Evolutionary conservation across 2,113 vertebrate genomes (phyloP).

Genomic region (Chelonoidis abingdonii): DNA sequence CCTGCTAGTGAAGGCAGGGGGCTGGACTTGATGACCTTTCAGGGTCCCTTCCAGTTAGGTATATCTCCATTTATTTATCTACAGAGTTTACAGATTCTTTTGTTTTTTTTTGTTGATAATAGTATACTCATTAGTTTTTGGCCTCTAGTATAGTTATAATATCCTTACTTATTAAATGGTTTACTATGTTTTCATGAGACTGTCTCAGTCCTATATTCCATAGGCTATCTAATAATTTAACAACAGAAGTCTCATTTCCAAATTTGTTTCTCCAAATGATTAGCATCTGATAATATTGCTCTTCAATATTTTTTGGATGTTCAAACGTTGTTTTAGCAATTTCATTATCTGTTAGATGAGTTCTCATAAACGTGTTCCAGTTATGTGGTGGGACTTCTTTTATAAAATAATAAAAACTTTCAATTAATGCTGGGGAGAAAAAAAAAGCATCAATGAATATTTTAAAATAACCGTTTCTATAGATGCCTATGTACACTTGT

Average conservation of each 20-base stretch:
- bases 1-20: too few species aligned
- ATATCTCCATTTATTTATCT: neutral
- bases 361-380: conserved; percentile 1
- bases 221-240: conserved; percentile 29
- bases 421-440: conserved; percentile 35
- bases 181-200: neutral
- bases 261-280: neutral
- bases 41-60: too few species aligned
- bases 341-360: neutral
- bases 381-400: accelerated
- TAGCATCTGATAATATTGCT: conserved; percentile 43
- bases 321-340: neutral
- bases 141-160: conserved; percentile 12
- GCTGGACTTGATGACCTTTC: too few species aligned
- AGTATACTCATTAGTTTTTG: neutral
- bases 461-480: neutral
- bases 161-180: conserved; percentile 11
- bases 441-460: neutral
- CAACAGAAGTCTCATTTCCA: conserved; percentile 3
- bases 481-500: neutral
- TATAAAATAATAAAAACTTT: neutral
- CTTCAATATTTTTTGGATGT: neutral
- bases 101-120: neutral
- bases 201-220: neutral
- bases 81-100: neutral